A percentile compares a stretch with the other conserved stretches of the same genome.
phyloP scores from a whole-genome alignment of 2,113 vertebrate species.

The Malaclemys terrapin region DNA sequence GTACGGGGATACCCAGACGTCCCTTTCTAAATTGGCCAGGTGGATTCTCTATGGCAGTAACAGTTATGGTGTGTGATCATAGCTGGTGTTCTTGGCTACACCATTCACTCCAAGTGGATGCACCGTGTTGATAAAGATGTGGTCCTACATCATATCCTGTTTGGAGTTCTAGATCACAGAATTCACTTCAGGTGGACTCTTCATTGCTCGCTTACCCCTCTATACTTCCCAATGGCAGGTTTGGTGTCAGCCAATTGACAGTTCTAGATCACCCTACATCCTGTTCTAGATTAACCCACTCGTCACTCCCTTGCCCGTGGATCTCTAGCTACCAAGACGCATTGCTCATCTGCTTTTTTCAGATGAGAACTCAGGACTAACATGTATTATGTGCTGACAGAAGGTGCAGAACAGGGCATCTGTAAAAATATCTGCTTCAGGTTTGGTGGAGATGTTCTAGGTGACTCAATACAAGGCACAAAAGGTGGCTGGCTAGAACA shows the following conservation, averaged over 20 bases:
- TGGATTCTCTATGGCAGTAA: background rate
- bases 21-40: background rate
- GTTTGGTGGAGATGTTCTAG: background rate
- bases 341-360: background rate
- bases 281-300: no score
- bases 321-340: background rate
- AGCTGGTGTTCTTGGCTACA: background rate
- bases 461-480: background rate
- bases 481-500: background rate
- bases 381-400: no score
- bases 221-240: no score
- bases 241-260: background rate
- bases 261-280: background rate
- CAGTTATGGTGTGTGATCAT: background rate
- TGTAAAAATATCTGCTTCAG: background rate
- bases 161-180: background rate
- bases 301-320: background rate
- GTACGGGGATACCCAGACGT: background rate
- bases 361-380: background rate
- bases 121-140: background rate
- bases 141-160: background rate
- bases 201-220: background rate
- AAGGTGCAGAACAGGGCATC: background rate
- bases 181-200: background rate
- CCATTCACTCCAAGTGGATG: background rate